Base-by-base conservation (phyloP, 1,140 invertebrate species). In the Antheraea mylitta region DNA sequence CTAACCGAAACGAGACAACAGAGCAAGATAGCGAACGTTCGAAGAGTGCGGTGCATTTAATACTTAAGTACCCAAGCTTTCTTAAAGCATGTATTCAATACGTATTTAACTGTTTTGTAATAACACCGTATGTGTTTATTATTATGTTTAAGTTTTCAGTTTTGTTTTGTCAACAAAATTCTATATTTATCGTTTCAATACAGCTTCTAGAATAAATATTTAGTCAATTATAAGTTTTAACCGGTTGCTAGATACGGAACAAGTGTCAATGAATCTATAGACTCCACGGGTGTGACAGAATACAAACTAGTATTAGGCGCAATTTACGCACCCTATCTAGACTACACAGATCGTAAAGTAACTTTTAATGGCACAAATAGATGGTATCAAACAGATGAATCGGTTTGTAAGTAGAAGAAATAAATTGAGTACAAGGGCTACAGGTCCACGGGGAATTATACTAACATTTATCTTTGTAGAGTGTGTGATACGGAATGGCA, bases 361-460 rank as follows among this genome's bases (percentile, higher is more conserved):
- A 73, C 70, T 77, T 79, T 80, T 80, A 85, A 80, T 77, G 74
- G 75, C 71, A 74, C 78, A 85, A 82, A 78, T 81, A 72, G 78
- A 81, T 81, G 70, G 67, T 79, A 82, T 82, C 80, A 81, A 76
- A 72, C 72, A 77, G 75, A 82, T 80, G 77, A 84, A 82, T 84
- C 74, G 73, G 72, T 68, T 30, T 63, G 73, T 67, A 69, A 58
- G 63, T 64, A 68, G 67, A 53, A 64, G 36, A 77, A 75, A 79
- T 80, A 79, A 79, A 81, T 78, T 64, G 62, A 75, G 74, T 77
- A 72, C 74, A 79, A 73, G 68, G 3, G 7, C 19, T 58, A 76
- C 48, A 63, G 59, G 61, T 70, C 76, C 68, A 72, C 74, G 72
- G 69, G 80, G 75, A 78, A 66, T 77, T 76, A 74, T 71, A 67